Conservation (phyloP, 2,888 invertebrate species). For the Lamellibrachia columna region DNA sequence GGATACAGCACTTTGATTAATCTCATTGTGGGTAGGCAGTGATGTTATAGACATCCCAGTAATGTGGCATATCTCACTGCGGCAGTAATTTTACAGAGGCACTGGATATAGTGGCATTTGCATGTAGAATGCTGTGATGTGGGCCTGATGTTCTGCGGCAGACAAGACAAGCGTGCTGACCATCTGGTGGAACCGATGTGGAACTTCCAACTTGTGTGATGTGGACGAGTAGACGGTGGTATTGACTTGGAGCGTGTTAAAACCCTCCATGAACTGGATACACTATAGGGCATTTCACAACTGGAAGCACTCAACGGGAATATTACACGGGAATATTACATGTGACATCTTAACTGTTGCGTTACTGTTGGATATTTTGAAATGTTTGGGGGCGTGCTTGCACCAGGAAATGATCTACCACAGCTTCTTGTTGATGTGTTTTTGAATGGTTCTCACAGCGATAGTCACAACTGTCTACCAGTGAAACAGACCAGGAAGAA, state of each 20-base stretch:
- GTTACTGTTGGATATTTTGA: background rate
- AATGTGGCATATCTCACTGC: background rate
- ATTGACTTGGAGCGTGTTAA: background rate
- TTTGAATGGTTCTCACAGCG: background rate
- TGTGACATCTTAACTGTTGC: background rate
- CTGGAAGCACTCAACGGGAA: background rate
- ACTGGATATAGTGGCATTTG: background rate
- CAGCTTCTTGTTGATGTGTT: background rate
- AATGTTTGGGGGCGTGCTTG: background rate
- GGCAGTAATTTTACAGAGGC: background rate
- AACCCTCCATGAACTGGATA: background rate
- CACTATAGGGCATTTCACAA: background rate
- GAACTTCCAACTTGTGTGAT: background rate
- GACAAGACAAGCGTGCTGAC: background rate
- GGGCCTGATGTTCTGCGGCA: background rate
- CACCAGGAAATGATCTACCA: background rate
- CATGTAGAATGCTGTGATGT: conserved; percentile 4
- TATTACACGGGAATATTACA: background rate
- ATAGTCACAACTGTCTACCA: background rate
- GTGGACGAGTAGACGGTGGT: background rate
- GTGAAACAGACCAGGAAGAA: background rate
- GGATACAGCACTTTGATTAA: background rate
- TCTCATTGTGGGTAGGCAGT: background rate
- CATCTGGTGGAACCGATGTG: background rate
- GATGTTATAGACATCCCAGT: background rate